These are phyloP conservation scores for Capreolus pygargus DNA, from an alignment of 2,113 vertebrate genomes.

Conservation along the genomic window DNA sequence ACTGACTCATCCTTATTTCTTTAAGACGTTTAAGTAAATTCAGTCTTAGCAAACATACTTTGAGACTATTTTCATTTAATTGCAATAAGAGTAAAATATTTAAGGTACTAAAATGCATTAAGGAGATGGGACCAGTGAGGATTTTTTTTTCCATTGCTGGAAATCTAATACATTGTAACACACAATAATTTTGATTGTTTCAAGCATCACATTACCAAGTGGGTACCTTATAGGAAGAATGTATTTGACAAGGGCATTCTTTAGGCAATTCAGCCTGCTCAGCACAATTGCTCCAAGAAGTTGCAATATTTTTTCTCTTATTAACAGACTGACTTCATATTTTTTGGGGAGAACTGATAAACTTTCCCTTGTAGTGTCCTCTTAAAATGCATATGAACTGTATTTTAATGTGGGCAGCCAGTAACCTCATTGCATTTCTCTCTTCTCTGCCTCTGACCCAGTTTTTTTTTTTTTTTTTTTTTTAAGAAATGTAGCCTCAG, in stretches of 20 bases:
- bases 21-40: conserved; percentile 36
- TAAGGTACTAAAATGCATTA: not conserved
- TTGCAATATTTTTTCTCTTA: conserved; percentile 35
- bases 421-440: conserved; percentile 44
- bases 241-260: not conserved
- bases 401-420: conserved; percentile 28
- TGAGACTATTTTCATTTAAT: conserved; percentile 20
- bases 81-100: conserved; percentile 35
- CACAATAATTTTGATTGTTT: conserved; percentile 52
- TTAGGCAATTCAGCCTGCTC: conserved; percentile 18
- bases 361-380: conserved; percentile 38
- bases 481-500: not conserved
- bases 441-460: conserved; percentile 16
- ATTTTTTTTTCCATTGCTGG: not conserved
- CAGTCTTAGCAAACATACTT: conserved; percentile 56
- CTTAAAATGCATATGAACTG: conserved; percentile 38
- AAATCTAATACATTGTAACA: conserved; percentile 39
- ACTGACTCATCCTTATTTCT: not conserved
- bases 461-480: not conserved
- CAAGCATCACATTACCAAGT: conserved; percentile 30
- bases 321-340: conserved; percentile 64
- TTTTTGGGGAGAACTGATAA: conserved; percentile 65
- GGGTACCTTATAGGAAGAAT: not conserved
- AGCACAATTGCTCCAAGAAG: conserved; percentile 41
- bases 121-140: not conserved